Base-by-base conservation (phyloP, 2,113 vertebrate genomes). In the Varanus komodoensis region DNA sequence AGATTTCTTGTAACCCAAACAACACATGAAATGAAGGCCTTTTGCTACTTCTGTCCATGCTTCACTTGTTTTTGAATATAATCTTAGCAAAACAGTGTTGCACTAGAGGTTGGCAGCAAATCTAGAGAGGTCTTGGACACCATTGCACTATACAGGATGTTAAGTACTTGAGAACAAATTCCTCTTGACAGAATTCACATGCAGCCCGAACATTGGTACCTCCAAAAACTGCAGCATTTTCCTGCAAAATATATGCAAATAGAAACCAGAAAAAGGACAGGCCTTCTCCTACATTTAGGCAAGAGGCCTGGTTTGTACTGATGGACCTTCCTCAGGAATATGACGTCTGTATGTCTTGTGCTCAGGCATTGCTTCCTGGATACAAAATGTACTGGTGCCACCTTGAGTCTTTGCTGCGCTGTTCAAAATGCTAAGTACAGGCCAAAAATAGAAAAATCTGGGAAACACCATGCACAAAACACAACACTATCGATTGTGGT, bases 401-500 rank as follows among this genome's bases (percentile, higher is more conserved):
- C 32, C 64, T n/a, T n/a, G 25, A 48, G 52, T 6, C n/a, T 50
- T 75, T 77, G 34, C 54, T 50, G 34, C 50, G 27, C 19, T 84
- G 6, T 64, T 77, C 27, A 73, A 84, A 50, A 50, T 75, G 85
- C 90, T 90, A 87, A 84, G 25, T 57, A 29, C 21, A 12, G 81
- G 74, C 48, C 61, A 54, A 93, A 84, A 93, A 50, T 34, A 92
- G 78, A 78, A 89, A 85, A 50, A 91, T 90, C 17, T 80, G 83
- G 15, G 80, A 34, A 68, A 64, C 38, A 81, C 94, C 86, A 89
- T 91, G 88, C 34, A 68, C 57, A 83, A 64, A 48, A 92, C 88
- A 86, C 90, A 79, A 90, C 84, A 91, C 92, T 89, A 91, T 92
- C 92, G 17, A 54, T 73, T 89, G 95, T 87, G 89, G 88, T 52